Percentiles rank a stretch among this genome's conserved stretches.
Evolutionary conservation across 2,888 invertebrate species (phyloP).

Genomic region (Archips crataeganus): DNA sequence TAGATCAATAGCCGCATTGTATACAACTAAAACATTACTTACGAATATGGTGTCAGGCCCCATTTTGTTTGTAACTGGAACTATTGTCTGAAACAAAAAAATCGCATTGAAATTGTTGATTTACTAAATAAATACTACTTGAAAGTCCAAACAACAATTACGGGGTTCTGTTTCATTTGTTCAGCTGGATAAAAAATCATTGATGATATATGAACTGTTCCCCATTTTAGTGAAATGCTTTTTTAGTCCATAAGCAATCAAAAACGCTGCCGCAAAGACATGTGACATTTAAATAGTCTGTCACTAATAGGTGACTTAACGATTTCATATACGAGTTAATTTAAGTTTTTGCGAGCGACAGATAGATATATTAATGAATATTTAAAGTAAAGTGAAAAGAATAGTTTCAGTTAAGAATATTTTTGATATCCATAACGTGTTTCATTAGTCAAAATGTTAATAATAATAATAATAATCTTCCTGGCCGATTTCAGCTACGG

Average conservation of each 20-base stretch:
- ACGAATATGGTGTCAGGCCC: constrained; percentile 75
- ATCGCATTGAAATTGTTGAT: not conserved
- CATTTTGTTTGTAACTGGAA: constrained; percentile 65
- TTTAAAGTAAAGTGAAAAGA: too few relatives aligned
- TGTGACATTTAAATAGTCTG: not conserved
- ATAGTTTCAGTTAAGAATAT: too few relatives aligned
- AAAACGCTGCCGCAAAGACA: not conserved
- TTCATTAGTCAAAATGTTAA: too few relatives aligned
- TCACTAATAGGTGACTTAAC: too few relatives aligned
- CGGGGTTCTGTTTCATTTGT: not conserved
- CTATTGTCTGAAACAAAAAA: constrained; percentile 70
- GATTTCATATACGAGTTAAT: too few relatives aligned
- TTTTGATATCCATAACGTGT: too few relatives aligned
- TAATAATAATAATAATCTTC: too few relatives aligned
- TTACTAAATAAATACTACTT: not conserved
- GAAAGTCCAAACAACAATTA: not conserved
- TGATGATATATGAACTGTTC: not conserved
- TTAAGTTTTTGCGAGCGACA: too few relatives aligned
- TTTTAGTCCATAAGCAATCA: not conserved
- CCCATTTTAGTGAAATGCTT: not conserved
- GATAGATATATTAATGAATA: too few relatives aligned
- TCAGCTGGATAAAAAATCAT: not conserved
- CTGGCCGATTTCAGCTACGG: too few relatives aligned
- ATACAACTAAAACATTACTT: constrained; percentile 59
- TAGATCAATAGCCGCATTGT: constrained; percentile 17